Percentiles rank a stretch among this genome's conserved stretches.
Evolutionary conservation across 2,797 vertebrate species (phyloP).

Genomic region (Botia almorhae): DNA sequence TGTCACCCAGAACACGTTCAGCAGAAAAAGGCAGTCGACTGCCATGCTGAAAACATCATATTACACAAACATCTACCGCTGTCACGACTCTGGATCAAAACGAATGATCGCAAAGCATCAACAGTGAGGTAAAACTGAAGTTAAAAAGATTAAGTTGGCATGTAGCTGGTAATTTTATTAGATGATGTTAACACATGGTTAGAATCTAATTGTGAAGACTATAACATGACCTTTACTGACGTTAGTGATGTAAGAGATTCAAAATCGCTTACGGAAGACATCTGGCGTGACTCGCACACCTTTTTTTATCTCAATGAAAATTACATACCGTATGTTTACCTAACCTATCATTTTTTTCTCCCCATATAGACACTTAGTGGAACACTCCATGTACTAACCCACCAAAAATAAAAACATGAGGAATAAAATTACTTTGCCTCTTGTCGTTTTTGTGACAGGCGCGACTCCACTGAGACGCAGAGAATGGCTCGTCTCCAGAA

Average conservation of each 20-base stretch:
- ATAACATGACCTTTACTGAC: neutral
- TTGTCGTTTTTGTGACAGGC: neutral
- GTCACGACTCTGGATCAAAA: neutral
- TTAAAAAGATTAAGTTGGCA: neutral
- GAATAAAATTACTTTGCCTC: neutral
- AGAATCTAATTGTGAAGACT: neutral
- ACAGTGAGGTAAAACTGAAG: neutral
- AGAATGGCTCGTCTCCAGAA: neutral
- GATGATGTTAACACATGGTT: neutral
- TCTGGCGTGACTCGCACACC: neutral
- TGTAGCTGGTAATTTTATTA: neutral
- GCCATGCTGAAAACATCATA: constrained; percentile 28
- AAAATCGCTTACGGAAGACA: neutral
- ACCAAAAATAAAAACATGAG: neutral
- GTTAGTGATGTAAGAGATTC: neutral
- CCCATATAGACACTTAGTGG: neutral
- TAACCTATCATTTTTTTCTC: neutral
- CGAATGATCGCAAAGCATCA: neutral
- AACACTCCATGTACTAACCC: neutral
- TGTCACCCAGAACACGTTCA: constrained; percentile 34
- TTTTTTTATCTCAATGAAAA: neutral
- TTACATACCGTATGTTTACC: neutral
- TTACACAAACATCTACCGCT: constrained; percentile 5
- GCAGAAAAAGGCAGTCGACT: neutral
- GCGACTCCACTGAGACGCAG: neutral